These are phyloP conservation scores for Scelioninae gen. 1 DNA, from an alignment of 2,888 invertebrate species.

Conservation along the genomic window DNA sequence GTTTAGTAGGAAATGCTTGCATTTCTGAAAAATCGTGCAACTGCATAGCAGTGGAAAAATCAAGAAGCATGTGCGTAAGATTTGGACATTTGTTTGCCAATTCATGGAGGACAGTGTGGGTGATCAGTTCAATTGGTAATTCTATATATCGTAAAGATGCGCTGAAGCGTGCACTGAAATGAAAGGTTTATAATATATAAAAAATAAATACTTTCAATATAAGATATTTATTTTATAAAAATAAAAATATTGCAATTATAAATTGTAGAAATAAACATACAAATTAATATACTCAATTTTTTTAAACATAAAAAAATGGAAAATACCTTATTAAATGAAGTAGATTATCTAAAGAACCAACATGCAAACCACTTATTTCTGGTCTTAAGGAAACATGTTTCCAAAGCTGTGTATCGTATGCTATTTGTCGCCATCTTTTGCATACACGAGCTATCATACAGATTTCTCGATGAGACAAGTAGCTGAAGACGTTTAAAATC, in stretches of 20 bases:
- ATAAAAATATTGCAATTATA: too few species aligned
- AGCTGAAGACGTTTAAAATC: slow-evolving; percentile 96
- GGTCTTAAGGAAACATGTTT: slow-evolving; percentile 97
- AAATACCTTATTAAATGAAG: slow-evolving; percentile 91
- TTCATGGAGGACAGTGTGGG: slow-evolving; percentile 98
- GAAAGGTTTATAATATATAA: too few species aligned
- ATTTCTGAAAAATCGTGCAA: slow-evolving; percentile 99
- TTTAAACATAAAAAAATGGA: too few species aligned
- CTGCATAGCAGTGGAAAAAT: slow-evolving; percentile 99
- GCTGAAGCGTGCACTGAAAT: slow-evolving; percentile 90
- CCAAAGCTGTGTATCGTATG: slow-evolving; percentile 98
- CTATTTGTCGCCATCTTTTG: slow-evolving; percentile 97
- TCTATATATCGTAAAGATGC: slow-evolving; percentile 95
- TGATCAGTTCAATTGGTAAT: slow-evolving; percentile 97
- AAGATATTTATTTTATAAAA: background rate
- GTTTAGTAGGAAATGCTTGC: slow-evolving; percentile 98
- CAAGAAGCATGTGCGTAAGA: slow-evolving; percentile 97
- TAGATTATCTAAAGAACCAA: slow-evolving; percentile 94
- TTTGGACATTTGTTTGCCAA: slow-evolving; percentile 98
- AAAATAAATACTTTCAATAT: too few species aligned
- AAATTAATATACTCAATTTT: too few species aligned
- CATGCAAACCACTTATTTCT: slow-evolving; percentile 97
- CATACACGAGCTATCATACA: slow-evolving; percentile 97
- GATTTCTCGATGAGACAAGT: slow-evolving; percentile 96
- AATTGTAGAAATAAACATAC: too few species aligned